Evolutionary conservation across 2,888 invertebrate genomes (phyloP).

Genomic region (Phalera bucephala): DNA sequence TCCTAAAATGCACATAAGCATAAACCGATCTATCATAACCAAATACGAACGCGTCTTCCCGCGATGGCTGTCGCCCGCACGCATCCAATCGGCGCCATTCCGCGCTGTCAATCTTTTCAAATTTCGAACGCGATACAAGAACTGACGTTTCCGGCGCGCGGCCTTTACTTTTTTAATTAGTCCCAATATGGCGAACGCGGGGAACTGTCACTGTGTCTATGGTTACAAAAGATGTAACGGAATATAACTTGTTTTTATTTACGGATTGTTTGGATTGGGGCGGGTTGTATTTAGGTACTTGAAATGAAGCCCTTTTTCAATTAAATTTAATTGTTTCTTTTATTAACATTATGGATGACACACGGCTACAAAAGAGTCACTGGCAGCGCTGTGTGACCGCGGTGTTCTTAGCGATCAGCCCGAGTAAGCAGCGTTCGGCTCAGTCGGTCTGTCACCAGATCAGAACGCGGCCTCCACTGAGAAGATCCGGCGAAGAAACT

Average conservation of each 20-base stretch:
- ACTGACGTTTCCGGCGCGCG: constrained; percentile 56
- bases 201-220: constrained; percentile 32
- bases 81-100: constrained; percentile 19
- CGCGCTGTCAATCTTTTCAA: constrained; percentile 54
- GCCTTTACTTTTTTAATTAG: constrained; percentile 47
- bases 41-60: background rate
- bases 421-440: too few relatives aligned
- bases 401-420: too few relatives aligned
- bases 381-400: too few relatives aligned
- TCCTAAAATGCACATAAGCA: too few relatives aligned
- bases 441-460: too few relatives aligned
- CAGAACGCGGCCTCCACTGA: too few relatives aligned
- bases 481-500: too few relatives aligned
- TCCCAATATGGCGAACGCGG: constrained; percentile 34
- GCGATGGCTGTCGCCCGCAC: constrained; percentile 24
- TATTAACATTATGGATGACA: too few relatives aligned
- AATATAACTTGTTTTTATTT: constrained; percentile 9
- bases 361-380: too few relatives aligned
- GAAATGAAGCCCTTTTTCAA: too few relatives aligned
- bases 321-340: too few relatives aligned
- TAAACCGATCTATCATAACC: background rate
- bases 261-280: constrained; percentile 18
- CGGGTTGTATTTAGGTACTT: too few relatives aligned
- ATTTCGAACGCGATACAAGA: constrained; percentile 47
- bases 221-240: constrained; percentile 20